These are phyloP conservation scores for Corythucha ciliata DNA, from an alignment of 2,888 invertebrate genomes.

Conservation along the genomic window DNA sequence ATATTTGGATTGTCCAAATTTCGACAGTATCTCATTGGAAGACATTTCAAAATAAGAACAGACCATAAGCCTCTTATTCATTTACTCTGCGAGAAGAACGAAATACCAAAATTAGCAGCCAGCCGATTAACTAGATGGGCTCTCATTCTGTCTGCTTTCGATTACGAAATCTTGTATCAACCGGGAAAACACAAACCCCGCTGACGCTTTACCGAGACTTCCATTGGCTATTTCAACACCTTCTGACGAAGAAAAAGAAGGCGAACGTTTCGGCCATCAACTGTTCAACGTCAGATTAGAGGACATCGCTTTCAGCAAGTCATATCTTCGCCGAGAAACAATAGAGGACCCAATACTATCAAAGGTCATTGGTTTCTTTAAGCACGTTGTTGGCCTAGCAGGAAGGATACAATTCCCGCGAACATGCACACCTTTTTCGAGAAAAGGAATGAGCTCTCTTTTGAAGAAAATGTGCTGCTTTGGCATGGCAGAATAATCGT, in stretches of 20 bases:
- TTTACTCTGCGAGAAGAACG: background rate
- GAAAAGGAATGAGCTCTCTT: background rate
- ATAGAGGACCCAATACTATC: background rate
- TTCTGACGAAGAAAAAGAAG: constrained; percentile 1
- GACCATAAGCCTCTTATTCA: constrained; percentile 5
- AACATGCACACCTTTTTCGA: constrained; percentile 6
- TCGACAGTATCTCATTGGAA: background rate
- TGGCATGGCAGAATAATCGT: constrained; percentile 20
- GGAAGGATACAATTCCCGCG: too few relatives aligned
- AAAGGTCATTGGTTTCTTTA: background rate
- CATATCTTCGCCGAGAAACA: background rate
- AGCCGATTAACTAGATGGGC: background rate
- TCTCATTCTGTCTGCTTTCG: background rate
- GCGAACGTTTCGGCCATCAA: background rate
- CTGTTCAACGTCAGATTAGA: background rate
- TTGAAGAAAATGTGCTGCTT: constrained; percentile 7
- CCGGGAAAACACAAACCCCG: too few relatives aligned
- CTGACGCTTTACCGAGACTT: constrained; percentile 17
- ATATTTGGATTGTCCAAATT: background rate
- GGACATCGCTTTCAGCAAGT: background rate
- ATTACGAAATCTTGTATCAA: background rate
- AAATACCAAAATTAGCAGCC: constrained; percentile 1
- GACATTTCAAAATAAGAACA: constrained; percentile 2
- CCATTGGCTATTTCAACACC: background rate
- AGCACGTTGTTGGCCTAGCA: background rate